Evolutionary conservation across 2,888 invertebrate genomes (phyloP), one percentile per base, ranked within the genome.

Genomic region (Thyatira batis): DNA sequence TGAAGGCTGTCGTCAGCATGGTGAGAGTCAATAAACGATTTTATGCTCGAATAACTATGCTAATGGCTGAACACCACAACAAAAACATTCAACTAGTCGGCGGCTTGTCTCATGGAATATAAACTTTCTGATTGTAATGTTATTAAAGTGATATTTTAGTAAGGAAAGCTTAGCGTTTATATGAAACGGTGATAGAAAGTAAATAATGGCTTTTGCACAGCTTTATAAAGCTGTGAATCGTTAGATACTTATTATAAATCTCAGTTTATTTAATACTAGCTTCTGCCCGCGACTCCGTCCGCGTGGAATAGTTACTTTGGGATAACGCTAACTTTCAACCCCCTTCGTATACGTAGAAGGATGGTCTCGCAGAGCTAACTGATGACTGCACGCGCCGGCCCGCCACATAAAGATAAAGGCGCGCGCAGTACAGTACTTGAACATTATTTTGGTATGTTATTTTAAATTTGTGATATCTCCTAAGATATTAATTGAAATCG

Each of bases 11-110:
- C 69, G 61, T 69, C 64, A 69, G 71, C 68, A 71, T 69, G 71
- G 61, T 70, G 63, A 70, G 67, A 79, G 82, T 82, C 82, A 84
- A 83, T 82, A 84, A 82, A 82, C 78, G 74, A 82, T 86, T 87
- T 84, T 71, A 85, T 78, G 85, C 81, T 76, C 72, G 80, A 85
- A 84, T 84, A 84, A 85, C 81, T 87, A 86, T 87, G 87, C 67
- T 86, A 87, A 88, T 89, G 67, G 71, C 65, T 65, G 63, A 57
- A 55, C 63, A 73, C 67, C 73, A 74, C 70, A 84, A 82, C 78
- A 86, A 85, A 84, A 85, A 83, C 80, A 80, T 69, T 67, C 60
- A 63, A 55, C 63, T 65, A 71, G 76, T 75, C 71, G 67, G 63
- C 63, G 61, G 65, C 66, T 75, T 61, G 68, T 56, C 54, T 49